Base-by-base conservation (phyloP, 2,113 vertebrate species). In the Paramisgurnus dabryanus region DNA sequence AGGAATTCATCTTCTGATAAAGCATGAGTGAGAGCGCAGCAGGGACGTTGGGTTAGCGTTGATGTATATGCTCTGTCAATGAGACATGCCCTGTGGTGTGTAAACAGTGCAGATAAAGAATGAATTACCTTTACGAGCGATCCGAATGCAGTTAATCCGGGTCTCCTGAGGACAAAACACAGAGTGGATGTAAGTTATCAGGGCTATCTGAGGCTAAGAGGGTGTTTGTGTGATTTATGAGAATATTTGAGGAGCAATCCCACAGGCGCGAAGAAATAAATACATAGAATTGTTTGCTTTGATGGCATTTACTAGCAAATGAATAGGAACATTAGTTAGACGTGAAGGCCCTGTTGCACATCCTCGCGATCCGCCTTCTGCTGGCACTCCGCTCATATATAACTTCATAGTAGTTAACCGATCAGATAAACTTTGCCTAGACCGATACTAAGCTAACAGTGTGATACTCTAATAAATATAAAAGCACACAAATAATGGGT, bases 61-160 rank as follows among this genome's bases (percentile, higher is more conserved):
- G 75, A 67, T 65, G 63, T 9, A 72, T 50, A 57, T 57, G 18
- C 10, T 6, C 22, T 61, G 41, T 72, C 61, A 65, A 17, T 34
- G 17, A 73, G n/a, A 18, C 65, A 55, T 34, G 27, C 18, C 67
- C 12, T 78, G 2, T 63, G 50, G 78, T 5, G 17, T 50, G 47
- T 78, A 78, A 79, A 81, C 34, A 57, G n/a, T 72, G 45, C 13
- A 65, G 50, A 75, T 67, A 11, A 49, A 49, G 67, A 66, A 60
- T 9, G 22, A 65, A 89, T 94, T 93, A 99, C 97, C 96, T 95
- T 99, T 99, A 80, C 95, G 93, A 78, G 97, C 96, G 0, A 99
- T 96, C 78, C 95, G 94, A 71, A 98, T 89, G 39, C 97, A 99
- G 88, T 97, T 99, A 83, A 97, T 93, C 22, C 95, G 92, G 0